phyloP scores from a whole-genome alignment of 2,113 vertebrate genomes.

The Falcunculus frontatus region DNA sequence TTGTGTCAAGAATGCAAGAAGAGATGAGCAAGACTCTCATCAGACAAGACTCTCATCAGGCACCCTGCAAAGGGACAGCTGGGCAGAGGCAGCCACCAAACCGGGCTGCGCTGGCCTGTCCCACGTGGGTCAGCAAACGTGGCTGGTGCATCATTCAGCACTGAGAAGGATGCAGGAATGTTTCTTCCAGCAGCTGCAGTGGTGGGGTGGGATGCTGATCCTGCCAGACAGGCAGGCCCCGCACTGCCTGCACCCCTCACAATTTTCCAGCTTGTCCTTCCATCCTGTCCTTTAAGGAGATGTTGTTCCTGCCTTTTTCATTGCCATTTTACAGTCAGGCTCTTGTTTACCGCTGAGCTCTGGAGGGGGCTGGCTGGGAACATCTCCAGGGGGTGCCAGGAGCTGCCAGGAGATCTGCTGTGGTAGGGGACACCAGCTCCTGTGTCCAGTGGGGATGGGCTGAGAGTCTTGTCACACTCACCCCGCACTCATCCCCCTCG shows the following conservation, averaged over 20 bases:
- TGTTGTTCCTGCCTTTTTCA: background rate
- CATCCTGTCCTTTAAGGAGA: background rate
- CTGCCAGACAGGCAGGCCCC: background rate
- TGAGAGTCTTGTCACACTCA: background rate
- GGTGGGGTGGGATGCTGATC: background rate
- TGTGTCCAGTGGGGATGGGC: background rate
- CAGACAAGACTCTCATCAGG: background rate
- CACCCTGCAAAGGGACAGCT: background rate
- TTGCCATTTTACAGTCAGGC: background rate
- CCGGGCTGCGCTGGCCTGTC: rapidly evolving
- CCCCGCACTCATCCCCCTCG: rapidly evolving
- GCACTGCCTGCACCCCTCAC: background rate
- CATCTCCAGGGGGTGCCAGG: background rate
- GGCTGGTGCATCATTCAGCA: background rate
- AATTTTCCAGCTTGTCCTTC: background rate
- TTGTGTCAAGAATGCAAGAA: background rate
- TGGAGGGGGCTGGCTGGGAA: background rate
- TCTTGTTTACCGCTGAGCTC: background rate
- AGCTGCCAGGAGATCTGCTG: background rate
- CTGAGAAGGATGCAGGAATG: background rate
- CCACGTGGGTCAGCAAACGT: rapidly evolving
- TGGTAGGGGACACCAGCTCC: background rate
- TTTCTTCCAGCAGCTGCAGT: background rate
- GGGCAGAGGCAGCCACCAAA: background rate
- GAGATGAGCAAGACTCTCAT: background rate